Conservation (phyloP, 2,888 invertebrate species). For the Limulus polyphemus region DNA sequence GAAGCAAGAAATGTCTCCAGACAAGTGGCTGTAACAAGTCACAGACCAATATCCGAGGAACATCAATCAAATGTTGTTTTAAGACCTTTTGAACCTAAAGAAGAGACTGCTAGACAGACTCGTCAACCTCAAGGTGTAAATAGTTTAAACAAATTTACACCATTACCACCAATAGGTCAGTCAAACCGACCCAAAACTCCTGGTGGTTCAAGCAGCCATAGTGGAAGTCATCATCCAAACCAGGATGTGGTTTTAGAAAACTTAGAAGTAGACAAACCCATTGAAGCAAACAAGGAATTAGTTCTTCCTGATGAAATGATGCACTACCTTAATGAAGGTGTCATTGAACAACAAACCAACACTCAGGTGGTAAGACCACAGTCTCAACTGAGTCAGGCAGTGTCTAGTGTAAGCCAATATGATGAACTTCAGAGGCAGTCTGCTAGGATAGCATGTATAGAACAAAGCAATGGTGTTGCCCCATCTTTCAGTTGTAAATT, state of each 20-base stretch:
- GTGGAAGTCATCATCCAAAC: constrained; percentile 53
- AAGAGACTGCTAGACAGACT: background rate
- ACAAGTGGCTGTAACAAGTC: background rate
- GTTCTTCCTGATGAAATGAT: constrained; percentile 94
- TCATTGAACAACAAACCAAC: constrained; percentile 11
- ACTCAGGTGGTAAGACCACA: constrained; percentile 6
- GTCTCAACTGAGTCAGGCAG: constrained; percentile 19
- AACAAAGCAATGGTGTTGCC: too few relatives aligned
- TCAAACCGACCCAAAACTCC: background rate
- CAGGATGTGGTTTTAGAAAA: constrained; percentile 77
- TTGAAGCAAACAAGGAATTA: constrained; percentile 66
- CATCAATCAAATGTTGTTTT: background rate
- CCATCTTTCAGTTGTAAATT: too few relatives aligned
- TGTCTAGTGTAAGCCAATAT: constrained; percentile 23
- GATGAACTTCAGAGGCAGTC: background rate
- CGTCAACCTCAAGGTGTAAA: background rate
- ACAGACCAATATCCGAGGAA: background rate
- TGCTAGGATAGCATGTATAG: too few relatives aligned
- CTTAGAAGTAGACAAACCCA: constrained; percentile 80
- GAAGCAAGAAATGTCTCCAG: too few relatives aligned
- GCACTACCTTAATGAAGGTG: constrained; percentile 68
- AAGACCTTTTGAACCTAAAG: background rate
- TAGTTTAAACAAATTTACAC: background rate
- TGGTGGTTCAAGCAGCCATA: background rate
- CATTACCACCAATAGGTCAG: too few relatives aligned